Base-by-base conservation (phyloP, 1,140 invertebrate genomes). In the Nautilus pompilius region DNA sequence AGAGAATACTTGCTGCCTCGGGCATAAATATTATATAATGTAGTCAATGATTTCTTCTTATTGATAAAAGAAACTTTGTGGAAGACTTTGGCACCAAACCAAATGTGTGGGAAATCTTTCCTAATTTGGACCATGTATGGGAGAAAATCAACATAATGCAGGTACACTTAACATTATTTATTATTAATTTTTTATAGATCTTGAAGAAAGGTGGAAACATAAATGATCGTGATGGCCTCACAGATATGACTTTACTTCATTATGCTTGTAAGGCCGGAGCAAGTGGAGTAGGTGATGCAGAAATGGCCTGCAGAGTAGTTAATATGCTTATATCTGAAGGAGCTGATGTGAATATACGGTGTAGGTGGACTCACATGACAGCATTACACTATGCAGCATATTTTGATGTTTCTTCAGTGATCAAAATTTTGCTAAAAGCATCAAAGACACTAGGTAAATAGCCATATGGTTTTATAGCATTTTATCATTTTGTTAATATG, bases 301-400 rank as follows among this genome's bases (percentile, higher is more conserved):
- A 80, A 5, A 68, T 79, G 10, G 83, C 78, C 0, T 63, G 70
- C 51, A 68, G 65, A 34, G 70, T 80, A 13, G 76, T 75, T 8
- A 66, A 57, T 1, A 70, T 80, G 55, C 71, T 87, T 5, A 54
- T 87, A 22, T 71, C 77, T 15, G 74, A 77, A 61, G 85, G 85
- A 5, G 85, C 85, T 17, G 83, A 86, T 75, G 71, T 83, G 15
- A 78, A 82, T 64, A 80, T 85, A 36, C 68, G 85, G 55, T 87
- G 85, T 69, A 70, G 84, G n/a, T 87, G 86, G 86, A 87, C 85
- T 29, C 82, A 85, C 64, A 87, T 87, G 86, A 84, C 84, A 36
- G 82, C 86, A 24, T 69, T 87, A 32, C 86, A 87, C 73, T 87
- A 86, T 74, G 85, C 86, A 24, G 82, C 84, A 4, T 86, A 85